Base-by-base conservation (phyloP, 1,140 invertebrate genomes). In the Drosophila elegans region DNA sequence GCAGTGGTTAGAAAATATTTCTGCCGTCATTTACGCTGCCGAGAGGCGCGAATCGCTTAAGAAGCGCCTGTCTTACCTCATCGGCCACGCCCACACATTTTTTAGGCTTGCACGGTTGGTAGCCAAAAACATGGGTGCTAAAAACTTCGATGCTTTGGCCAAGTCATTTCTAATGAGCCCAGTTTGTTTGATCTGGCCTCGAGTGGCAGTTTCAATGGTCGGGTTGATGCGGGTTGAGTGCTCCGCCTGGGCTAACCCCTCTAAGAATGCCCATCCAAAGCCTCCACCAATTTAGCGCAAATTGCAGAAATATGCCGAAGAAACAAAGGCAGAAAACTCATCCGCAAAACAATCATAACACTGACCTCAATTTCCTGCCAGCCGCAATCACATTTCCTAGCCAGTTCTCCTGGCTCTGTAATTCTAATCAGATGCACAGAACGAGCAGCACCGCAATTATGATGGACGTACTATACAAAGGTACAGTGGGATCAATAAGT, bases 331-430 rank as follows among this genome's bases (percentile, higher is more conserved):
- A 76, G 51, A 78, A 80, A 82, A 77, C 75, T 80, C 84, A 88
- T 88, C 86, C 79, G 78, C 60, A 89, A 86, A 83, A 89, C 85
- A 90, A 90, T 89, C 84, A 89, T 89, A 89, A 89, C 84, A 89
- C 84, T 89, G 84, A 89, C 84, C 84, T 89, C 84, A 89, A 90
- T 89, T 89, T 89, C 80, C 85, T 88, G 84, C 84, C 84, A 89
- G 60, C 82, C 74, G 77, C 85, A 89, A 90, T 89, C 84, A 90
- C 80, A 89, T 88, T 88, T 88, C 72, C 84, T 71, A 56, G 73
- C 73, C 73, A 63, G 51, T 77, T 68, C 51, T 60, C 36, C 32
- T 46, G 55, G 46, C 74, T 89, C 61, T 72, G 74, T 78, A 78
- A 78, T 90, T 89, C 85, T 90, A 89, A 89, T 89, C 84, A 80